Base-by-base conservation (phyloP, 2,797 vertebrate genomes). In the Sebastes flavidus region DNA sequence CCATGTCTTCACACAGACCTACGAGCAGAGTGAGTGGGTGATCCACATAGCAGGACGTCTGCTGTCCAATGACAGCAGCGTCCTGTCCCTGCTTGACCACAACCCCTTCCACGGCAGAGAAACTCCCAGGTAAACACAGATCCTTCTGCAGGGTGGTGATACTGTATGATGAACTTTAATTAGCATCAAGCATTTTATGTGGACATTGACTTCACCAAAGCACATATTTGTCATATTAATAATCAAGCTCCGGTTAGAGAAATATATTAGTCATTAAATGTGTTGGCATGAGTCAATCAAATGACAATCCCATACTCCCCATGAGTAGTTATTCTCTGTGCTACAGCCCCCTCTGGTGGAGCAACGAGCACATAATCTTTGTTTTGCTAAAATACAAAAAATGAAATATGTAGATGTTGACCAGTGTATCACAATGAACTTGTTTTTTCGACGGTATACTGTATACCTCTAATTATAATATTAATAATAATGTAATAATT, bases 11-110 rank as follows among this genome's bases (percentile, higher is more conserved):
- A 2, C 5, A 3, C 82, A 99, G 98, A 99, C 98, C 29, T 99
- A 99, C 0, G 98, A 99, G 91, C 98, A 99, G 81, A 98, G 96
- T 0, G 98, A 99, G 61, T 99, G 98, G 98, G 91, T 99, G 80
- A 96, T 99, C 88, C 98, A 99, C 86, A 95, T 99, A 29, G 97
- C 97, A 0, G 98, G 98, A 38, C 97, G 97, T 72, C 95, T 99
- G 79, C 92, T 99, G 84, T 95, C 96, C 62, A 97, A 97, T 1
- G 97, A 99, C 5, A 94, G 95, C n/a, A 72, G 83, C 0, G 81
- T 95, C 13, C 91, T 97, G 65, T 97, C 97, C 3, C 92, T 99
- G 74, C 88, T 99, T 3, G 96, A 95, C 9, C 88, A 91, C 1
- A 97, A 98, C 88, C 98, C 98, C 0, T 99, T 99, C 8, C 84